Evolutionary conservation across 1,140 invertebrate genomes (phyloP).

Genomic region (Drosophila ohnishii): DNA sequence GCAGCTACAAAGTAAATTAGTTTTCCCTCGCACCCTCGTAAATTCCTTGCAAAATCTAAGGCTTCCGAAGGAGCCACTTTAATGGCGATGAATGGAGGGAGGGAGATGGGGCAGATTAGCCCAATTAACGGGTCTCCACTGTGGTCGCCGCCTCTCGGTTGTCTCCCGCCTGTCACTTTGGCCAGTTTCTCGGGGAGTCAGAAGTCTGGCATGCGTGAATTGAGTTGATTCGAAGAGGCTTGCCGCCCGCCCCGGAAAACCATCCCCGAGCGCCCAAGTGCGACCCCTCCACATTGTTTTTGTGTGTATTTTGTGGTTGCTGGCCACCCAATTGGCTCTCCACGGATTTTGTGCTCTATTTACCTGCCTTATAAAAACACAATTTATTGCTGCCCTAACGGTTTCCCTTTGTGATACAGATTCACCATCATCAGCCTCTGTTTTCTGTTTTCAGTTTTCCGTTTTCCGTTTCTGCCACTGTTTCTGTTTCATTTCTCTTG

Average conservation of each 20-base stretch:
- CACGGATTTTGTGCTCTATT: conserved; percentile 75
- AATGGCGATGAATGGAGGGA: conserved; percentile 2
- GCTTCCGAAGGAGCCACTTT: conserved; percentile 10
- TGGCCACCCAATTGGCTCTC: conserved; percentile 69
- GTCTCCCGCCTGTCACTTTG: conserved; percentile 39
- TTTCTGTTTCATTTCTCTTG: conserved; percentile 52
- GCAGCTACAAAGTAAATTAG: conserved; percentile 23
- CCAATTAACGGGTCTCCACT: conserved; percentile 36
- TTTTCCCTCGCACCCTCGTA: not conserved
- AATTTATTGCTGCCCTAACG: conserved; percentile 76
- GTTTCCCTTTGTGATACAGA: conserved; percentile 57
- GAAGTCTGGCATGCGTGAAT: conserved; percentile 63
- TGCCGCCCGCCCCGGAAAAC: conserved; percentile 4
- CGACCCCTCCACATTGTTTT: conserved; percentile 24
- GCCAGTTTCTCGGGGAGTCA: conserved; percentile 41
- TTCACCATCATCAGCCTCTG: conserved; percentile 33
- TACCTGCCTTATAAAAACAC: conserved; percentile 80
- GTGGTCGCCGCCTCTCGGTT: conserved; percentile 16
- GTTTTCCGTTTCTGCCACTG: conserved; percentile 25
- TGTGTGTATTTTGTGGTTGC: conserved; percentile 69
- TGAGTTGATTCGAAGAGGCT: conserved; percentile 21
- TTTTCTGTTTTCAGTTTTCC: conserved; percentile 23
- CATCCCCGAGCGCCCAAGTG: conserved; percentile 8
- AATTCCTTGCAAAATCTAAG: not conserved
- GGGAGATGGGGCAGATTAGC: conserved; percentile 16